Base-by-base conservation (phyloP, 2,113 vertebrate species). In the Plestiodon gilberti region DNA sequence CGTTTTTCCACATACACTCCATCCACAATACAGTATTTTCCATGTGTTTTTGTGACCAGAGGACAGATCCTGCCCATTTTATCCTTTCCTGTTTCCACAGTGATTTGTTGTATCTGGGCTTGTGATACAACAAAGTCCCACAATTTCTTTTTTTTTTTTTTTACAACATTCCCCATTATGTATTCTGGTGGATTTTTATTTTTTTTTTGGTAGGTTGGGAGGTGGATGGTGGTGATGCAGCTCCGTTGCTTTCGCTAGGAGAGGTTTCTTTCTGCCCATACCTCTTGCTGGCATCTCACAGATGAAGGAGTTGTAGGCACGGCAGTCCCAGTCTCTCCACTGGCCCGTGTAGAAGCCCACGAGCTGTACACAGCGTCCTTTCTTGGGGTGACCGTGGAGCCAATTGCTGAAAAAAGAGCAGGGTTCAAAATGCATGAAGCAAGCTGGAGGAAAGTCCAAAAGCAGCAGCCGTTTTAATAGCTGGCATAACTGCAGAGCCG, bases 251-350 rank as follows among this genome's bases (percentile, higher is more conserved):
- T 23, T 52, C 73, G 1, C 65, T 17, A 35, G 57, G 52, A 22
- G 55, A 30, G 8, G 62, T 14, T n/a, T 14, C 15, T 13, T 30
- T 23, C 1, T n/a, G 48, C 35, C 40, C 69, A 1, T 76, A 88
- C 87, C 82, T 75, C 18, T 75, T 23, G 83, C 17, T 0, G 59
- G 69, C 77, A 75, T 76, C 78, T 88, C 87, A 59, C 87, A 88
- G 69, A 88, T 67, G 30, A 88, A 88, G 15, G 77, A n/a, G 70
- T 14, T 33, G 18, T 23, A 75, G 59, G 33, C 35, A 3, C n/a
- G n/a, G 15, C 87, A 88, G 61, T 84, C 81, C 77, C 82, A 80
- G 77, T 88, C 87, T 75, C 87, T 74, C 87, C 87, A 88, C 20
- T 88, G 87, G 5, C 70, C 77, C 1, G 69, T 11, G 1, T 88